Percentiles rank a stretch among this genome's conserved stretches.
These are phyloP conservation scores for Galaxias olidus DNA, from an alignment of 2,797 vertebrate genomes.

Conservation along the genomic window DNA sequence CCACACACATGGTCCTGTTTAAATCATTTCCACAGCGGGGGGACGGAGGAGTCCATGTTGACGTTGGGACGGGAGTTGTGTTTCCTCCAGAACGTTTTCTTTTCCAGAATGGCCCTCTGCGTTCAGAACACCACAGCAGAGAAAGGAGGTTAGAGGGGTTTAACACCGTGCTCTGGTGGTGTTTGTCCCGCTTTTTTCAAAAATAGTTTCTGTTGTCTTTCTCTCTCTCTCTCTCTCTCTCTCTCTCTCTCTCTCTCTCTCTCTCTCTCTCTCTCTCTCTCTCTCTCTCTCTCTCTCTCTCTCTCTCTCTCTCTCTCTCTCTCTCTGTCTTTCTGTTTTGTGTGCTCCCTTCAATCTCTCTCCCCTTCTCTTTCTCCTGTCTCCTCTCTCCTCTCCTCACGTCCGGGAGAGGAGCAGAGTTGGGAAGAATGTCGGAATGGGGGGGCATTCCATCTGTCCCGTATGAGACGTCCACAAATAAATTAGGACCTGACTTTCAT, in stretches of 20 bases:
- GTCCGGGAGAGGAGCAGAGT: conserved; percentile 23
- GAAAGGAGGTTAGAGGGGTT: conserved; percentile 3
- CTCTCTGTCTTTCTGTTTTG: background rate
- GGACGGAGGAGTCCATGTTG: conserved; percentile 68
- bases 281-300: conserved; percentile 8
- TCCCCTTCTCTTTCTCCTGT: conserved; percentile 17
- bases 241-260: conserved; percentile 3
- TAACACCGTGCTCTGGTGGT: background rate
- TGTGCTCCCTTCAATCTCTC: background rate
- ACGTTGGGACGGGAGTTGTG: conserved; percentile 67
- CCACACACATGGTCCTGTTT: conserved; percentile 79
- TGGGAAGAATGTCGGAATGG: conserved; percentile 53
- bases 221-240: background rate
- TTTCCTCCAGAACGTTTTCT: conserved; percentile 71
- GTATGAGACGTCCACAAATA: conserved; percentile 62
- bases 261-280: background rate
- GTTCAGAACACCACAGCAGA: conserved; percentile 43
- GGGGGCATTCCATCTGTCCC: conserved; percentile 47
- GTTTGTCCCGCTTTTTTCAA: background rate
- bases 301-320: conserved; percentile 20
- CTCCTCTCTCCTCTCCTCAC: conserved; percentile 12
- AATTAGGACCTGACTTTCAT: conserved; percentile 50
- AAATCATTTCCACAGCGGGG: conserved; percentile 78
- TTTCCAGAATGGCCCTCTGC: conserved; percentile 47
- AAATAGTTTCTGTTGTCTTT: background rate